A percentile compares a stretch with the other conserved stretches of the same genome.
These are phyloP conservation scores for Tachina lurida DNA, from an alignment of 2,888 invertebrate species.

Conservation along the genomic window DNA sequence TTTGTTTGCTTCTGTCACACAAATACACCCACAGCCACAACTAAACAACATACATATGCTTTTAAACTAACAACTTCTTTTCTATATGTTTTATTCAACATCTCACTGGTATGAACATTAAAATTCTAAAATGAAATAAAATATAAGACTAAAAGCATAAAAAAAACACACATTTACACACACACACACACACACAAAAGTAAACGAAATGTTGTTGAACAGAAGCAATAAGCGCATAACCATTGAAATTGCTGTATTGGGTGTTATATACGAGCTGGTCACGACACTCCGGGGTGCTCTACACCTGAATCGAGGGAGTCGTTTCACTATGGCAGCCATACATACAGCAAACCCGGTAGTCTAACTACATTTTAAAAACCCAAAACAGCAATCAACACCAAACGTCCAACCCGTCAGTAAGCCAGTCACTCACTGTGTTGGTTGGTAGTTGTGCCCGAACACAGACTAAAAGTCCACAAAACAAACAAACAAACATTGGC, in stretches of 20 bases:
- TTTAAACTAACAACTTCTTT: slow-evolving; percentile 55
- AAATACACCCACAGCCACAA: background rate
- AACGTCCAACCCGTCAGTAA: slow-evolving; percentile 74
- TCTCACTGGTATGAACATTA: slow-evolving; percentile 48
- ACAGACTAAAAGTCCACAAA: slow-evolving; percentile 49
- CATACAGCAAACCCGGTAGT: slow-evolving; percentile 75
- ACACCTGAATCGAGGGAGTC: slow-evolving; percentile 83
- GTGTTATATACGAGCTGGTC: slow-evolving; percentile 83
- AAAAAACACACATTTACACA: no score
- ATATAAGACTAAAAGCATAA: slow-evolving; percentile 23
- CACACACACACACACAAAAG: background rate
- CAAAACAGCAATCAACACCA: slow-evolving; percentile 83
- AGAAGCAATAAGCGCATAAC: slow-evolving; percentile 76
- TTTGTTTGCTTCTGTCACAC: slow-evolving; percentile 7
- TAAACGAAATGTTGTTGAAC: slow-evolving; percentile 55
- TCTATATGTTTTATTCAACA: slow-evolving; percentile 19
- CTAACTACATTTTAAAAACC: slow-evolving; percentile 84
- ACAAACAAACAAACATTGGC: slow-evolving; percentile 34
- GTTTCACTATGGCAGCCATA: slow-evolving; percentile 76
- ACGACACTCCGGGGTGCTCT: slow-evolving; percentile 83
- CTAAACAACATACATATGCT: background rate
- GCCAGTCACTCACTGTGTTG: slow-evolving; percentile 38
- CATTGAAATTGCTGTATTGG: slow-evolving; percentile 83
- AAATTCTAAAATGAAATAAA: slow-evolving; percentile 60
- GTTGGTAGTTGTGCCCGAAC: slow-evolving; percentile 51